These are phyloP conservation scores for Molanna angustata DNA, from an alignment of 2,888 invertebrate species.

Conservation along the genomic window DNA sequence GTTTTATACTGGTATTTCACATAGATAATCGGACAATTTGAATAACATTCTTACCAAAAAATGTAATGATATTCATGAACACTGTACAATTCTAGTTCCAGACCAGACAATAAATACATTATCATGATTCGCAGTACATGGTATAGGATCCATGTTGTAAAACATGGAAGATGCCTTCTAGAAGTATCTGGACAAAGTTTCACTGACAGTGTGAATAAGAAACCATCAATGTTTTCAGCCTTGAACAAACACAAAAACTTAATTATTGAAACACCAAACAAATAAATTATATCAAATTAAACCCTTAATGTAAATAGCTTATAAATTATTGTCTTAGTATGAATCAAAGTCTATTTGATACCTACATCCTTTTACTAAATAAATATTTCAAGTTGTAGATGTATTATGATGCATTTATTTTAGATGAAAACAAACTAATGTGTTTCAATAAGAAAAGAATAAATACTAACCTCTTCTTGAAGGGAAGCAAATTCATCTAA, in stretches of 20 bases:
- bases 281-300: no score
- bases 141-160: conserved; percentile 94
- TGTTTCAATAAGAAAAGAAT: background rate
- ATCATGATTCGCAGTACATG: conserved; percentile 92
- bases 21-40: no score
- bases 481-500: conserved; percentile 87
- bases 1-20: no score
- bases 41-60: conserved; percentile 73
- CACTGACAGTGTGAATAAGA: conserved; percentile 61
- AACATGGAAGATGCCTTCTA: conserved; percentile 76
- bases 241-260: no score
- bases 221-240: conserved; percentile 91
- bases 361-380: no score
- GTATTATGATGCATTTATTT: no score
- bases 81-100: conserved; percentile 93
- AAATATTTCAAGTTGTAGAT: no score
- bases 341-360: no score
- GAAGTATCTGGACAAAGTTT: conserved; percentile 54
- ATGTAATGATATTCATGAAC: conserved; percentile 96
- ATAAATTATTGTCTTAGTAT: no score
- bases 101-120: conserved; percentile 88
- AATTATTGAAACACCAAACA: no score
- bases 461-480: conserved; percentile 77
- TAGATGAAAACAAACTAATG: no score
- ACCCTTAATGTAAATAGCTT: no score